Percentiles rank a stretch among this genome's conserved stretches.
phyloP scores from a whole-genome alignment of 2,797 vertebrate species.

The Lithobates pipiens region DNA sequence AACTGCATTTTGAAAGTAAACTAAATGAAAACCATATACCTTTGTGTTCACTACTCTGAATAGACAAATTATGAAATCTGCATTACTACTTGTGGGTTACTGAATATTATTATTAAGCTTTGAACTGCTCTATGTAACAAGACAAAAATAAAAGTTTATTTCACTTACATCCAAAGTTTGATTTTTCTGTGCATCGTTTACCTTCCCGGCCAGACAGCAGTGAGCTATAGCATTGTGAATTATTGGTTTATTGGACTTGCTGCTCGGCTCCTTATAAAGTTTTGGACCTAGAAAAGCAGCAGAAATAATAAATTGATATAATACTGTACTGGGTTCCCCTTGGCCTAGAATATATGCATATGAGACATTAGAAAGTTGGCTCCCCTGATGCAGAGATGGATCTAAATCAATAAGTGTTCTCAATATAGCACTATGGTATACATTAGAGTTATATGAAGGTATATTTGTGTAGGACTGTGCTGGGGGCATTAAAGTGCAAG shows the following conservation, averaged over 20 bases:
- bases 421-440: background rate
- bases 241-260: constrained; percentile 96
- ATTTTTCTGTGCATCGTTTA: constrained; percentile 95
- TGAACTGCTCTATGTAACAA: too few relatives aligned
- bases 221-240: constrained; percentile 97
- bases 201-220: constrained; percentile 96
- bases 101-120: too few relatives aligned
- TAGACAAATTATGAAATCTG: background rate
- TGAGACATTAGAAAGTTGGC: background rate
- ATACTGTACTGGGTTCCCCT: background rate
- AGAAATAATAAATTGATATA: background rate
- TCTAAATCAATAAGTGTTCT: background rate
- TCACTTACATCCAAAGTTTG: constrained; percentile 89
- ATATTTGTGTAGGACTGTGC: too few relatives aligned
- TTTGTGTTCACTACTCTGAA: background rate
- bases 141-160: background rate
- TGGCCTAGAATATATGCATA: background rate
- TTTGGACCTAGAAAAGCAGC: constrained; percentile 84
- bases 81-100: too few relatives aligned
- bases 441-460: background rate
- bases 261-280: constrained; percentile 96
- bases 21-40: background rate
- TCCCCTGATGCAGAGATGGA: background rate
- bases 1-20: background rate
- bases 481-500: too few relatives aligned